Evolutionary conservation across 2,888 invertebrate genomes (phyloP).

Genomic region (Tigriopus californicus): DNA sequence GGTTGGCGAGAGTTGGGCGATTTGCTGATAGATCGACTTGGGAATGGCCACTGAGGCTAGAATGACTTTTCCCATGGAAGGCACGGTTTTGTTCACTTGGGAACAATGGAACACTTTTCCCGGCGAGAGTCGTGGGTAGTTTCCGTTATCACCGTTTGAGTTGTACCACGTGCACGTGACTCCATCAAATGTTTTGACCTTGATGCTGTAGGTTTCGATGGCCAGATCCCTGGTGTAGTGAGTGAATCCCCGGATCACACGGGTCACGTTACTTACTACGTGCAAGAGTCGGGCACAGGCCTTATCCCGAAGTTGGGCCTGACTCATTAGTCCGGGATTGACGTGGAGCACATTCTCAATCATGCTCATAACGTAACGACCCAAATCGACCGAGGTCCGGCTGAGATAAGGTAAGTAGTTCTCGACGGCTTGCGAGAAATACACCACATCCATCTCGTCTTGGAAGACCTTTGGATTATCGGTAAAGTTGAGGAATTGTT

Average conservation of each 20-base stretch:
- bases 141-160: not conserved
- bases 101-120: not conserved
- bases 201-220: not conserved
- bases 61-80: not conserved
- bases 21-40: not conserved
- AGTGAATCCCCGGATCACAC: not conserved
- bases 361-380: slow-evolving; percentile 3
- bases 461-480: not conserved
- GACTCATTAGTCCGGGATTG: not conserved
- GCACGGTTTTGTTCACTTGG: not conserved
- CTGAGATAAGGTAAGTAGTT: slow-evolving; percentile 10
- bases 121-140: not conserved
- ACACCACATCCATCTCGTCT: not conserved
- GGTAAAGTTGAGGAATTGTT: not conserved
- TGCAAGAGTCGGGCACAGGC: not conserved
- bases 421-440: slow-evolving; percentile 3
- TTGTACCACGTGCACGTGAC: slow-evolving; percentile 5
- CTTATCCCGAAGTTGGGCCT: not conserved
- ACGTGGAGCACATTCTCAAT: slow-evolving; percentile 2
- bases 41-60: not conserved
- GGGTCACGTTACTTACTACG: slow-evolving; percentile 5
- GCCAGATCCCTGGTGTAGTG: not conserved
- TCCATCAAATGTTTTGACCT: not conserved
- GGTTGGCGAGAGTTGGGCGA: not conserved
- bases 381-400: not conserved